A percentile compares a stretch with the other conserved stretches of the same genome.
Conservation (phyloP, 1,140 invertebrate genomes). For the Scaptodrosophila lebanonensis region DNA sequence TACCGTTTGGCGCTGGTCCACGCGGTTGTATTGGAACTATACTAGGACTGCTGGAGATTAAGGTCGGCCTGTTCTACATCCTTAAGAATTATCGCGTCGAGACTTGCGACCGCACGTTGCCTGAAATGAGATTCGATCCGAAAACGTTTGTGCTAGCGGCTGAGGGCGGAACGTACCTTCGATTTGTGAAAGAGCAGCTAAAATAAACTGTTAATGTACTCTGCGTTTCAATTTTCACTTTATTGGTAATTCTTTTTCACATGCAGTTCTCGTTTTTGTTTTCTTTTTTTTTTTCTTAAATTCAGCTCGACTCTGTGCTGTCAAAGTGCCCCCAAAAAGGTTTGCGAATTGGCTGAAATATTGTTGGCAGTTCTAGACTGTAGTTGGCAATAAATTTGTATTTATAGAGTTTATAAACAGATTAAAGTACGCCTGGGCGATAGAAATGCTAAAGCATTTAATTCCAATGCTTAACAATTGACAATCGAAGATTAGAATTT, state of each 20-base stretch:
- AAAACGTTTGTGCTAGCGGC: slow-evolving; percentile 64
- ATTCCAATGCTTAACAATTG: too few species aligned
- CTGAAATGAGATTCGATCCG: slow-evolving; percentile 77
- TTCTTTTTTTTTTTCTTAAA: slow-evolving; percentile 4
- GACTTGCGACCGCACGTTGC: slow-evolving; percentile 37
- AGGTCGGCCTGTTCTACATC: slow-evolving; percentile 81
- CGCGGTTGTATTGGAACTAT: slow-evolving; percentile 79
- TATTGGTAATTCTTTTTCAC: slow-evolving; percentile 62
- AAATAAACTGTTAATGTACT: not conserved
- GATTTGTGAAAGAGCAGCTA: slow-evolving; percentile 38
- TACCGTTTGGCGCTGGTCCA: slow-evolving; percentile 77
- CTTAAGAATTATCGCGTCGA: slow-evolving; percentile 78
- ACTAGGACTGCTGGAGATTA: slow-evolving; percentile 83
- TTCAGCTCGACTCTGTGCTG: not conserved
- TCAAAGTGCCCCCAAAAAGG: slow-evolving; percentile 50
- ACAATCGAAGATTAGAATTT: too few species aligned
- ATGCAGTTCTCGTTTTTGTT: slow-evolving; percentile 28
- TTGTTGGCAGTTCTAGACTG: slow-evolving; percentile 5
- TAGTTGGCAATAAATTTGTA: too few species aligned
- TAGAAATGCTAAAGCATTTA: too few species aligned
- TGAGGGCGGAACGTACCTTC: slow-evolving; percentile 62
- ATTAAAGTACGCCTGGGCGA: too few species aligned
- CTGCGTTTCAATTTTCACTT: slow-evolving; percentile 38
- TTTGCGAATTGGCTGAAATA: slow-evolving; percentile 28
- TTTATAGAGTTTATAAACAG: too few species aligned